These are phyloP conservation scores for Conus ventricosus DNA, from an alignment of 1,140 invertebrate genomes.

Conservation along the genomic window DNA sequence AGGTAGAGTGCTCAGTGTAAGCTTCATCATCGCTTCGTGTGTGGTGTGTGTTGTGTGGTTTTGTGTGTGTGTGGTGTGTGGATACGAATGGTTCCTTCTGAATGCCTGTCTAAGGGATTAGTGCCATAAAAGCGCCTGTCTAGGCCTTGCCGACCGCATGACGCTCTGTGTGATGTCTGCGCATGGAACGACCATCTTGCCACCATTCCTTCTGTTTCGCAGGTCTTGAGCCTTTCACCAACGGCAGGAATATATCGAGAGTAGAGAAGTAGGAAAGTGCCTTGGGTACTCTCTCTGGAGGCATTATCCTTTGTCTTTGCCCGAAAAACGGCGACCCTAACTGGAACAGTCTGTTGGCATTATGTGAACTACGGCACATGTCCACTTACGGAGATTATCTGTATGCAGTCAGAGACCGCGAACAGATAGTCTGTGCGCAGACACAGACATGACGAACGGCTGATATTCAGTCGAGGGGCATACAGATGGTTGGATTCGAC, in stretches of 20 bases:
- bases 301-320: too few relatives aligned
- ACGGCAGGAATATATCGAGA: too few relatives aligned
- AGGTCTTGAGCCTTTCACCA: neutral
- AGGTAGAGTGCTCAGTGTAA: neutral
- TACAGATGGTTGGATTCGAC: too few relatives aligned
- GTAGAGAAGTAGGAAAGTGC: too few relatives aligned
- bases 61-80: neutral
- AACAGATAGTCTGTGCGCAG: neutral
- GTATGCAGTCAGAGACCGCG: neutral
- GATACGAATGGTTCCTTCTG: neutral
- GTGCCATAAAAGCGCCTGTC: neutral
- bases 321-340: neutral
- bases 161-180: neutral
- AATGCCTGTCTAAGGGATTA: neutral
- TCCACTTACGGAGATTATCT: neutral
- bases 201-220: neutral
- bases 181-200: neutral
- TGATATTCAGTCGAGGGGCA: too few relatives aligned
- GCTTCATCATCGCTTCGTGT: neutral
- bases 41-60: conserved; percentile 1
- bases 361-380: neutral
- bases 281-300: too few relatives aligned
- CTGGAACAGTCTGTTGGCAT: neutral
- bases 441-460: too few relatives aligned
- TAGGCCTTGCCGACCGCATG: neutral